Conservation (phyloP, 1,140 invertebrate species). For the Sinonovacula constricta region DNA sequence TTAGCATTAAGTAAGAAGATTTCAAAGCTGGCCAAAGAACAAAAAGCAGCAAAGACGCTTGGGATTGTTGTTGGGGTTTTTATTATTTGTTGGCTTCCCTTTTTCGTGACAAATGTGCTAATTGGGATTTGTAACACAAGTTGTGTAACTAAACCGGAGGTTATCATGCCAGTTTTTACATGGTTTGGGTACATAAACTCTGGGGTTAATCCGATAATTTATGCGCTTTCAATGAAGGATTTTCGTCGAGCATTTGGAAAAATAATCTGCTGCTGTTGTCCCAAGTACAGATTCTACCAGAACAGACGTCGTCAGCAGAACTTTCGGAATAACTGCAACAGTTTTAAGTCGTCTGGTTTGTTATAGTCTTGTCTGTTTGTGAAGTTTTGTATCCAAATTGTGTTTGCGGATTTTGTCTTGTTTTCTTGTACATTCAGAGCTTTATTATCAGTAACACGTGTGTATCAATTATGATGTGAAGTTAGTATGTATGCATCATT, state of each 20-base stretch:
- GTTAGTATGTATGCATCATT: too few relatives aligned
- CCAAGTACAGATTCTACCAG: constrained; percentile 63
- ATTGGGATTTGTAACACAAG: constrained; percentile 85
- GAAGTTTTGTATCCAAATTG: too few relatives aligned
- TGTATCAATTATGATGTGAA: too few relatives aligned
- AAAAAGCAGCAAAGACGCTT: constrained; percentile 96
- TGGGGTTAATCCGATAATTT: constrained; percentile 80
- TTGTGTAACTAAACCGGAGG: constrained; percentile 75
- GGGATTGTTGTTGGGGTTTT: constrained; percentile 97
- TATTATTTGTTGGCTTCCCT: constrained; percentile 97
- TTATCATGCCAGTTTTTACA: constrained; percentile 74
- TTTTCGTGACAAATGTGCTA: constrained; percentile 94
- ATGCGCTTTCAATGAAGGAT: constrained; percentile 85
- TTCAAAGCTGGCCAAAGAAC: constrained; percentile 83
- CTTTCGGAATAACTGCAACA: constrained; percentile 1
- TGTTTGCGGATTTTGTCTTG: too few relatives aligned
- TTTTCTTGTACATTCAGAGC: too few relatives aligned
- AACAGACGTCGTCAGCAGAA: constrained; percentile 44
- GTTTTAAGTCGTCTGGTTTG: not conserved
- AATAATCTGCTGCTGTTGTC: constrained; percentile 76
- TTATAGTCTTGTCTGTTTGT: not conserved
- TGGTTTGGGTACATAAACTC: constrained; percentile 81
- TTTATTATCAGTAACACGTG: too few relatives aligned
- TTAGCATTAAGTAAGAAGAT: constrained; percentile 75
- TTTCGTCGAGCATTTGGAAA: constrained; percentile 85